phyloP scores from a whole-genome alignment of 2,797 vertebrate genomes.

The Psittacula derbiana region DNA sequence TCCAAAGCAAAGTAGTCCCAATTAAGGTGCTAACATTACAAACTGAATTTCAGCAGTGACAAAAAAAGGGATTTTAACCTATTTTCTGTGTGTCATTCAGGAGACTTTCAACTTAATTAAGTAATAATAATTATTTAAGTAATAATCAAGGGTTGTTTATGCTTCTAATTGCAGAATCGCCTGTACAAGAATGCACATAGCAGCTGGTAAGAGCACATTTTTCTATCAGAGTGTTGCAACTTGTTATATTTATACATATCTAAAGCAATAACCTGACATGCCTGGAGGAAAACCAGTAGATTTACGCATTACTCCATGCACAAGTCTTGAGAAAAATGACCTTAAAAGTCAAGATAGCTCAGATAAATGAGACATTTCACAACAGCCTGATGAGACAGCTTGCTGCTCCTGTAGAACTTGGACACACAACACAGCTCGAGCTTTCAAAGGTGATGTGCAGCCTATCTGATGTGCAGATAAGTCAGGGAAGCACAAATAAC shows the following conservation, averaged over 20 bases:
- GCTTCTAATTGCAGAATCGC: background rate
- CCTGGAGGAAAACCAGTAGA: background rate
- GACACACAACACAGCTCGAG: background rate
- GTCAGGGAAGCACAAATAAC: background rate
- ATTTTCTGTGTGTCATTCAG: background rate
- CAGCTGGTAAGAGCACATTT: background rate
- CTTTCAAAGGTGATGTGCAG: background rate
- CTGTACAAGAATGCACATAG: background rate
- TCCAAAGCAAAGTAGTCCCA: background rate
- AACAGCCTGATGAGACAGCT: background rate
- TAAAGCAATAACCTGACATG: background rate
- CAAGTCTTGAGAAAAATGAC: background rate
- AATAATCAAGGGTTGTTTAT: background rate
- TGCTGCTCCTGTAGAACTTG: background rate
- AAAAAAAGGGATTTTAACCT: background rate
- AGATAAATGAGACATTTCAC: background rate
- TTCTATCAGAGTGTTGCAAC: background rate
- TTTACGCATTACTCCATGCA: background rate
- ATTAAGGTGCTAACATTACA: background rate
- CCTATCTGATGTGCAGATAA: background rate
- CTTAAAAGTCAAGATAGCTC: background rate
- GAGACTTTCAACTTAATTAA: background rate
- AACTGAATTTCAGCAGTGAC: background rate
- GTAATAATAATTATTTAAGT: background rate
- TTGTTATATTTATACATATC: background rate